Percentiles rank a stretch among this genome's conserved stretches.
Conservation (phyloP, 2,888 invertebrate species). For the Lycocerus yunnanus region DNA sequence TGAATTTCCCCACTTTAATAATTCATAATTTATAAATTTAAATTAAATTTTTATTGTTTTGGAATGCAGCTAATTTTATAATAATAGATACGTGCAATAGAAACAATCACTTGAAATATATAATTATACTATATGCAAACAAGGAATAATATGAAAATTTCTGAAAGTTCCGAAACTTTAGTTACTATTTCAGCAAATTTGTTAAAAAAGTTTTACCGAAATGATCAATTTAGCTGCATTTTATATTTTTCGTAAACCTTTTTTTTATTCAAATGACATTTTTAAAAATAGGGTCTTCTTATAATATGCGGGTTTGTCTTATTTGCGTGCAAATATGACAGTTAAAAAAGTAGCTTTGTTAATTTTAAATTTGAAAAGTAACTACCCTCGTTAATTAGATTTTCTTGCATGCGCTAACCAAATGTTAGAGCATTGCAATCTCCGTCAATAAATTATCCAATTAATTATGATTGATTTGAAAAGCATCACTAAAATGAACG, state of each 20-base stretch:
- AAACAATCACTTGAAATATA: no score
- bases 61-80: no score
- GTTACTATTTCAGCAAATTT: neutral
- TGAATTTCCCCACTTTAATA: no score
- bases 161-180: neutral
- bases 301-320: neutral
- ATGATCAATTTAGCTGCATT: neutral
- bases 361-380: slow-evolving; percentile 1
- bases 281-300: neutral
- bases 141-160: neutral
- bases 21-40: no score
- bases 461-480: slow-evolving; percentile 7
- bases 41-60: no score
- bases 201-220: neutral
- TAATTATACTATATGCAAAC: neutral
- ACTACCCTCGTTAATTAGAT: slow-evolving; percentile 7
- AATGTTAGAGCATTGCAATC: neutral
- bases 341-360: neutral
- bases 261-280: neutral
- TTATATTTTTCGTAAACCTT: neutral
- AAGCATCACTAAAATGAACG: neutral
- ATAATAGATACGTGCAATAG: no score
- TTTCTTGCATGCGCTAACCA: slow-evolving; percentile 5
- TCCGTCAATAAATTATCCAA: slow-evolving; percentile 6
- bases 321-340: neutral